Evolutionary conservation across 2,888 invertebrate species (phyloP).

Genomic region (Ectemnius continuus): DNA sequence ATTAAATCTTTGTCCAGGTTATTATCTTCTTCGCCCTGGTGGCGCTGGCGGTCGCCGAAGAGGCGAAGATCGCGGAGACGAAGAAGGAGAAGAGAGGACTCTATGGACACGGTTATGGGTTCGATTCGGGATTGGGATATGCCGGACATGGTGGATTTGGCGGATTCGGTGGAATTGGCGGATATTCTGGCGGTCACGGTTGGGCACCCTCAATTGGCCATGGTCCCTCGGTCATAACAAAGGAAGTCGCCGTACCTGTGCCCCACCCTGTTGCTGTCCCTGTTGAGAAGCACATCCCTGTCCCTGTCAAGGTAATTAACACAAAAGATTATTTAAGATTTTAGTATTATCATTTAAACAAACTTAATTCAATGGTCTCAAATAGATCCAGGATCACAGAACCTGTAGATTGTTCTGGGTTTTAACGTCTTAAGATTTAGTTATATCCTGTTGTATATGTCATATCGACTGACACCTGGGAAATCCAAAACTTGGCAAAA

Average conservation of each 20-base stretch:
- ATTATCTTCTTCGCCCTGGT: conserved; percentile 72
- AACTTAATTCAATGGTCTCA: no score
- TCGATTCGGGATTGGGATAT: conserved; percentile 19
- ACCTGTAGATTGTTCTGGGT: neutral
- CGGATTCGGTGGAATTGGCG: neutral
- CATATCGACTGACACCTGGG: no score
- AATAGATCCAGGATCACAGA: neutral
- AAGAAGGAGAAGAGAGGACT: conserved; percentile 44
- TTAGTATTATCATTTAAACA: no score
- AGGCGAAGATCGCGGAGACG: conserved; percentile 50
- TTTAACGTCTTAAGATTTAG: no score
- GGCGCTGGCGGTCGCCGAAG: conserved; percentile 73
- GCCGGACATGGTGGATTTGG: no score
- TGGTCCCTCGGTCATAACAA: conserved; percentile 78
- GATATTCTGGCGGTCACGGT: neutral
- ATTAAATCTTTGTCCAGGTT: conserved; percentile 65
- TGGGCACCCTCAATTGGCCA: conserved; percentile 26
- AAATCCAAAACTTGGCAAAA: no score
- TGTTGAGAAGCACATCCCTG: conserved; percentile 79
- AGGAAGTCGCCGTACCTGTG: conserved; percentile 79
- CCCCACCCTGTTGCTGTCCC: conserved; percentile 79
- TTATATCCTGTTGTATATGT: no score
- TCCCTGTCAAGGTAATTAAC: conserved; percentile 74
- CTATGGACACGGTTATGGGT: conserved; percentile 20
- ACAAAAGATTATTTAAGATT: no score